A percentile compares a stretch with the other conserved stretches of the same genome.
phyloP scores from a whole-genome alignment of 1,140 invertebrate genomes.

The Cotesia glomerata region DNA sequence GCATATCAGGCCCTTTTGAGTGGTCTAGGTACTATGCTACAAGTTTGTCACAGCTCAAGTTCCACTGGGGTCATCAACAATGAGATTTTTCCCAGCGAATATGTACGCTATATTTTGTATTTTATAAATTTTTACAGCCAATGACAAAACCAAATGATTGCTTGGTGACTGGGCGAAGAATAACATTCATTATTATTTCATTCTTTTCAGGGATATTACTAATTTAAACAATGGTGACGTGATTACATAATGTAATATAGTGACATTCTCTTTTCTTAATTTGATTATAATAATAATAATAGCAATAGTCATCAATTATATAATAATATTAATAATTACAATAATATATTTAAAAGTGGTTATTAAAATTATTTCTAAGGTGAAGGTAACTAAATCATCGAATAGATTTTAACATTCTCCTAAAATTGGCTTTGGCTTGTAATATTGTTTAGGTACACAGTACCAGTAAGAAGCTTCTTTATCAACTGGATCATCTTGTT shows the following conservation, averaged over 20 bases:
- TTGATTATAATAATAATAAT: background rate
- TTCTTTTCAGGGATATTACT: constrained; percentile 12
- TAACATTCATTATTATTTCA: constrained; percentile 21
- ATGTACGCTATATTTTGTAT: constrained; percentile 52
- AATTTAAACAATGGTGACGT: constrained; percentile 6
- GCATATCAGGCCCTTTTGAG: constrained; percentile 74
- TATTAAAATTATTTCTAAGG: constrained; percentile 14
- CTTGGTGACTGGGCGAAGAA: constrained; percentile 53
- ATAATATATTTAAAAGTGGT: background rate
- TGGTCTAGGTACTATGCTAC: constrained; percentile 72
- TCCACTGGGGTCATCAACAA: constrained; percentile 41
- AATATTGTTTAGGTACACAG: constrained; percentile 82
- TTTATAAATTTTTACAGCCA: constrained; percentile 26
- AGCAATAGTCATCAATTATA: background rate
- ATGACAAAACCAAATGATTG: constrained; percentile 37
- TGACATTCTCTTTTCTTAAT: constrained; percentile 12
- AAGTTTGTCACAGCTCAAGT: constrained; percentile 70
- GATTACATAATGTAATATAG: constrained; percentile 1
- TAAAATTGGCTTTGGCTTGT: constrained; percentile 35
- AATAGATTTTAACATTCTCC: constrained; percentile 27
- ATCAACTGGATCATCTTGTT: constrained; percentile 93
- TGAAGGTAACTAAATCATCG: constrained; percentile 26
- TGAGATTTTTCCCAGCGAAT: constrained; percentile 55
- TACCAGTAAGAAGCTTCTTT: constrained; percentile 94
- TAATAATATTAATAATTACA: background rate